phyloP scores from a whole-genome alignment of 2,797 vertebrate species.

The Alectoris magna region DNA sequence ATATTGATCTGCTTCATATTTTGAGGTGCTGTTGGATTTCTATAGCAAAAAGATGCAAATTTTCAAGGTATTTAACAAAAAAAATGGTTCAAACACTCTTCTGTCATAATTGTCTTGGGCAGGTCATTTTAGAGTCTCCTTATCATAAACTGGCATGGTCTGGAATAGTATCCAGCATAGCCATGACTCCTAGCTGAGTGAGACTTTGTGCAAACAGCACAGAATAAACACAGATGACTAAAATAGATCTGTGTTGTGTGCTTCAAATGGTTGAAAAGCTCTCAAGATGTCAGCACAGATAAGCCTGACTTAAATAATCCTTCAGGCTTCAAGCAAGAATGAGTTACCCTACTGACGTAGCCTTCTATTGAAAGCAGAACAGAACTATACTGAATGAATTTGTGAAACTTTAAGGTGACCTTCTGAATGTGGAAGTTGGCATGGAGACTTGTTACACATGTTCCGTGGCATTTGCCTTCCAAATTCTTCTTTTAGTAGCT shows the following conservation, averaged over 20 bases:
- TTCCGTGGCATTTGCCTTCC: neutral
- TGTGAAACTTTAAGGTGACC: neutral
- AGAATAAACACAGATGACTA: slow-evolving; percentile 20
- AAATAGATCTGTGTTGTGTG: neutral
- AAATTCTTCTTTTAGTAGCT: neutral
- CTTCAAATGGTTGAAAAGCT: slow-evolving; percentile 17
- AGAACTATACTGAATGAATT: neutral
- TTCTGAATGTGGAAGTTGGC: neutral
- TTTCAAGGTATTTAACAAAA: neutral
- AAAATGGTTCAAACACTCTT: neutral
- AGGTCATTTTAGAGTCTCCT: neutral
- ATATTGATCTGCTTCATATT: neutral
- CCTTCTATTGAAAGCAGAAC: neutral
- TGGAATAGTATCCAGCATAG: slow-evolving; percentile 14
- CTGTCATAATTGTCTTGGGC: neutral
- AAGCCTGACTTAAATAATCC: neutral
- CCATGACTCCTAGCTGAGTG: slow-evolving; percentile 7
- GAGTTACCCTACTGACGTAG: neutral
- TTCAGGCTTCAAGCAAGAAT: neutral
- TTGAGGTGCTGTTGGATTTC: neutral
- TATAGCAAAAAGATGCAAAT: neutral
- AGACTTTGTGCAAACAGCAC: neutral
- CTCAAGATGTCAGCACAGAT: slow-evolving; percentile 20
- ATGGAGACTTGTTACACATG: neutral
- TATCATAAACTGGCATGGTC: neutral